Percentiles rank a stretch among this genome's conserved stretches.
phyloP scores from a whole-genome alignment of 2,797 vertebrate species.

The Gallinago nigripennis region DNA sequence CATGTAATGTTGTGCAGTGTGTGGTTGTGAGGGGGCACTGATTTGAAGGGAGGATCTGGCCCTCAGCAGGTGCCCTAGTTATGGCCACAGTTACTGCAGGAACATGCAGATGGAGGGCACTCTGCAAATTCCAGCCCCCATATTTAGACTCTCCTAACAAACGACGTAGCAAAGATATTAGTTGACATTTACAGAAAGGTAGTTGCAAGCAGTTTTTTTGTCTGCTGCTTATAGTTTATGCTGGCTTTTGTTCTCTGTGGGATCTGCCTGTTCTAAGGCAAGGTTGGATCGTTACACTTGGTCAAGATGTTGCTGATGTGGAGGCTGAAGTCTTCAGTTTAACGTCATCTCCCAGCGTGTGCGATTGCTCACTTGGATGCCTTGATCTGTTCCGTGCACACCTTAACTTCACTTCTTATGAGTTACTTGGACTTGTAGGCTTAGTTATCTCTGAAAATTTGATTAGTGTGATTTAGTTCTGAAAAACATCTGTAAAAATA shows the following conservation, averaged over 20 bases:
- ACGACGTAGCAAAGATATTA: neutral
- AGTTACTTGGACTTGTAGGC: neutral
- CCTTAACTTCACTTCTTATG: neutral
- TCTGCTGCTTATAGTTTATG: neutral
- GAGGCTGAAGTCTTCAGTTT: neutral
- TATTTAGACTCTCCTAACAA: neutral
- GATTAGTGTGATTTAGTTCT: neutral
- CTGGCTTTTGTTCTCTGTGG: neutral
- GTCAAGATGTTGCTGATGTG: neutral
- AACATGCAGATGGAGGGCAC: neutral
- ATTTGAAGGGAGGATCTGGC: neutral
- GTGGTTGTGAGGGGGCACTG: neutral
- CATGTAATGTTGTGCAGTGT: accelerated
- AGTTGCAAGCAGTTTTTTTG: neutral
- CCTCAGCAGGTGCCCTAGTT: neutral
- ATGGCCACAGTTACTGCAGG: neutral
- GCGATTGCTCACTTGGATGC: neutral
- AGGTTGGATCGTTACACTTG: neutral
- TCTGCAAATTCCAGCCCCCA: accelerated
- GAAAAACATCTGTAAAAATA: neutral
- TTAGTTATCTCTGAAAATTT: neutral
- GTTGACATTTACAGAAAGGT: neutral
- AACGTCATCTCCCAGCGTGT: neutral
- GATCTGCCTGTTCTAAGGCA: neutral
- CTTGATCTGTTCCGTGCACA: neutral